phyloP scores from a whole-genome alignment of 1,140 invertebrate genomes.

The Diorhabda carinulata region DNA sequence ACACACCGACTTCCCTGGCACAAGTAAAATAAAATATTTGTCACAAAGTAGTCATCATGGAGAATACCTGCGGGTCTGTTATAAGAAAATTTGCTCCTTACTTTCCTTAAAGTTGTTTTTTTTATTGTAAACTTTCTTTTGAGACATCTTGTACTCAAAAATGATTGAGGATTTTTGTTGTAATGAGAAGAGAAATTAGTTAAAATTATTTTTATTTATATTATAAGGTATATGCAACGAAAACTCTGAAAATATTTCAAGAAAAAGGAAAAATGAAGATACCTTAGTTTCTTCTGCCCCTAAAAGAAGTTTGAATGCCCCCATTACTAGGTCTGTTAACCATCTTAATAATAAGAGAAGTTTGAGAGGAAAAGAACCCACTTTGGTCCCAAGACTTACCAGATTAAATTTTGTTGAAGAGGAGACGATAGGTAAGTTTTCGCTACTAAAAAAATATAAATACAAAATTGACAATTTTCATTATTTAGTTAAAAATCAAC shows the following conservation, averaged over 20 bases:
- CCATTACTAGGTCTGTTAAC: conserved; percentile 40
- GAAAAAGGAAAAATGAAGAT: conserved; percentile 56
- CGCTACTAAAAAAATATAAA: conserved; percentile 1
- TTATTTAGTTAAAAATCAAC: conserved; percentile 12
- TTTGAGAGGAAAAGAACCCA: conserved; percentile 40
- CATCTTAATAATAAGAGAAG: conserved; percentile 11
- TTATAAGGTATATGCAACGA: conserved; percentile 68
- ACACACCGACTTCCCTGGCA: no score
- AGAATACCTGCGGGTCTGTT: no score
- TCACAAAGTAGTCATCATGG: no score
- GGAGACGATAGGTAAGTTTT: conserved; percentile 9
- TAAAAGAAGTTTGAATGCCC: conserved; percentile 41
- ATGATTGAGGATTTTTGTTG: no score
- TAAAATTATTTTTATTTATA: no score
- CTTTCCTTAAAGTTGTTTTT: no score
- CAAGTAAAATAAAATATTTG: no score
- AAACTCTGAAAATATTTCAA: conserved; percentile 74
- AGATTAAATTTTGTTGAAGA: conserved; percentile 58
- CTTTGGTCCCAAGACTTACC: conserved; percentile 62
- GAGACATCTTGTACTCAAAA: no score
- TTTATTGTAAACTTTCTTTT: no score
- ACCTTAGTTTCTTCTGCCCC: conserved; percentile 36
- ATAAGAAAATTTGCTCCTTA: no score
- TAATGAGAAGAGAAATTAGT: no score
- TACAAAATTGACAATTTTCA: conserved; percentile 6